Conservation (phyloP, 1,140 invertebrate genomes). For the Triops cancriformis region DNA sequence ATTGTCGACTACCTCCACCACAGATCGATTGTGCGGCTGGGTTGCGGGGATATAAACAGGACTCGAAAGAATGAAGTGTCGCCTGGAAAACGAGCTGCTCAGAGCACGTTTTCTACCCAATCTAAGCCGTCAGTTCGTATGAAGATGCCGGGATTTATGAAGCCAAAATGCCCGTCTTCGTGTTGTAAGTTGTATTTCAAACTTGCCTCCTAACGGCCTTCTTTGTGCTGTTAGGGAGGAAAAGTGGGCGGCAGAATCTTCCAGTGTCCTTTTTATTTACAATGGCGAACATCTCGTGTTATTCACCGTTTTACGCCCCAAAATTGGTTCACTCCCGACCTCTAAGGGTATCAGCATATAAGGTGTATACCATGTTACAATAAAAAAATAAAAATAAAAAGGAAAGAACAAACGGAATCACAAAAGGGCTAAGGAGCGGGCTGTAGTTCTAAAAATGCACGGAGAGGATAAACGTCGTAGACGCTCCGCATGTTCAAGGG, state of each 20-base stretch:
- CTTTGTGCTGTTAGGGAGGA: neutral
- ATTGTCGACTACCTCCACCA: neutral
- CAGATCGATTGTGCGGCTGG: neutral
- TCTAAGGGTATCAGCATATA: neutral
- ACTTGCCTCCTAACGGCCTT: neutral
- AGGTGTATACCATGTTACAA: neutral
- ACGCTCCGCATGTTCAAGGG: neutral
- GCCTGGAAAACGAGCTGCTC: neutral
- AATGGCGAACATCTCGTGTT: too few relatives aligned
- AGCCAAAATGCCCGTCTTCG: neutral
- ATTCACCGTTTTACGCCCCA: neutral
- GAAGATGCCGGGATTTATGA: slow-evolving; percentile 4
- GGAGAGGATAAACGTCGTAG: neutral
- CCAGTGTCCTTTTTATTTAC: neutral
- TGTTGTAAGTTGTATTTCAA: neutral
- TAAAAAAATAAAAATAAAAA: too few relatives aligned
- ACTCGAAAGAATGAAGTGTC: slow-evolving; percentile 4
- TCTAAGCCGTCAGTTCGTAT: slow-evolving; percentile 1
- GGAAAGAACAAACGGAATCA: neutral
- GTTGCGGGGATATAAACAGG: neutral
- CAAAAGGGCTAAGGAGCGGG: too few relatives aligned
- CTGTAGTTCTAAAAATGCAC: neutral
- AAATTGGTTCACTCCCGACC: neutral
- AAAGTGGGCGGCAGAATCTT: neutral
- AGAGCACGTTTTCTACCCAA: slow-evolving; percentile 10